Evolutionary conservation across 2,888 invertebrate genomes (phyloP).

Genomic region (Ormyrus pomaceus): DNA sequence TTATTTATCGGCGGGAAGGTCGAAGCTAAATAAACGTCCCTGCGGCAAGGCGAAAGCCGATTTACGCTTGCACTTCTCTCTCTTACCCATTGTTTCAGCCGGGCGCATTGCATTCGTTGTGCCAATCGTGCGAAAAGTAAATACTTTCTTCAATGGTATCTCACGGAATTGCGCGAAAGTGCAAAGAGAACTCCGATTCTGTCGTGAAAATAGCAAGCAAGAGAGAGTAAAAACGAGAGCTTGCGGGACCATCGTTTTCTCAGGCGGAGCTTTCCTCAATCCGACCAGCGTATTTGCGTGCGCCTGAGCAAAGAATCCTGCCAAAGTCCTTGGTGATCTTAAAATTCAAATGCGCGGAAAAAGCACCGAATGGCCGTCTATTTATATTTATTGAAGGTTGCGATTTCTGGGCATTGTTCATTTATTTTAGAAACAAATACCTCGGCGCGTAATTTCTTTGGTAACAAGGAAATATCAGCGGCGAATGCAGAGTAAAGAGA

Average conservation of each 20-base stretch:
- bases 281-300: background rate
- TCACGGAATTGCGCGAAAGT: constrained; percentile 8
- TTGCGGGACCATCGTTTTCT: constrained; percentile 18
- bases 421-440: constrained; percentile 36
- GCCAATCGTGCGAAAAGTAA: constrained; percentile 41
- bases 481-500: background rate
- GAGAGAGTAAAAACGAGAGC: background rate
- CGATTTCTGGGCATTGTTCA: background rate
- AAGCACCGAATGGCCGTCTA: background rate
- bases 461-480: constrained; percentile 27
- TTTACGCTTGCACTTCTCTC: constrained; percentile 63
- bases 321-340: constrained; percentile 12
- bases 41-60: constrained; percentile 64
- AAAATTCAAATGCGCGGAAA: constrained; percentile 16
- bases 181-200: background rate
- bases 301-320: constrained; percentile 10
- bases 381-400: constrained; percentile 36
- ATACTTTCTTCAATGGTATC: constrained; percentile 23
- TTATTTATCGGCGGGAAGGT: constrained; percentile 71
- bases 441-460: background rate
- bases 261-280: background rate
- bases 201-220: background rate
- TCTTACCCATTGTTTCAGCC: constrained; percentile 10
- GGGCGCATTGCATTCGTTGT: background rate
- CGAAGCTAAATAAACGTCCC: constrained; percentile 70